Evolutionary conservation across 2,888 invertebrate species (phyloP).

Genomic region (Pomacea canaliculata): DNA sequence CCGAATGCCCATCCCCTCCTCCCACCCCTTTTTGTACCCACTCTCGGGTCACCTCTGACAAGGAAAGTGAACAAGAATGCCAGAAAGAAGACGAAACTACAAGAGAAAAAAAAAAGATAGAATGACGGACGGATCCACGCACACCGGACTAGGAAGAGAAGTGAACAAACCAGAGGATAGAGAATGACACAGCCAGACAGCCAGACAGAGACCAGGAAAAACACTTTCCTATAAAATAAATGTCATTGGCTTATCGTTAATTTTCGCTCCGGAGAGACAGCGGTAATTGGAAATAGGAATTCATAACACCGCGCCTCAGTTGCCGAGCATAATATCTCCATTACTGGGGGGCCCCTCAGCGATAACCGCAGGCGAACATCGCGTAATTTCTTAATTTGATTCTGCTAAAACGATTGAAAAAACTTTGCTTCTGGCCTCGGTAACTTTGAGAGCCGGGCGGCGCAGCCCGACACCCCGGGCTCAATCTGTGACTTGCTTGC

Average conservation of each 20-base stretch:
- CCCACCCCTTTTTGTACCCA: too few relatives aligned
- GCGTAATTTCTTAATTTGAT: conserved; percentile 26
- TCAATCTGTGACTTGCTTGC: conserved; percentile 17
- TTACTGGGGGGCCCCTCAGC: conserved; percentile 13
- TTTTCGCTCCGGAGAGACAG: not conserved
- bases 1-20: not conserved
- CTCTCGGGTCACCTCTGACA: too few relatives aligned
- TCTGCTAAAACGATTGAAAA: conserved; percentile 28
- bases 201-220: conserved; percentile 4
- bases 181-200: not conserved
- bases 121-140: not conserved
- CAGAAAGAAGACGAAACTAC: not conserved
- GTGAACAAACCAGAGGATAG: not conserved
- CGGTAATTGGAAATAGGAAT: conserved; percentile 24
- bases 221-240: conserved; percentile 18
- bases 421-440: conserved; percentile 12
- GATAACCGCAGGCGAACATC: conserved; percentile 21
- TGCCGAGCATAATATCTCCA: conserved; percentile 27
- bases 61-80: too few relatives aligned
- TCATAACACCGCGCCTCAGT: conserved; percentile 16
- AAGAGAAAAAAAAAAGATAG: not conserved
- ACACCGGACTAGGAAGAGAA: not conserved
- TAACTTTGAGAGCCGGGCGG: not conserved
- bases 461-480: not conserved
- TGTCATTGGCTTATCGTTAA: conserved; percentile 28